Base-by-base conservation (phyloP, 2,113 vertebrate genomes). In the Felis chaus region DNA sequence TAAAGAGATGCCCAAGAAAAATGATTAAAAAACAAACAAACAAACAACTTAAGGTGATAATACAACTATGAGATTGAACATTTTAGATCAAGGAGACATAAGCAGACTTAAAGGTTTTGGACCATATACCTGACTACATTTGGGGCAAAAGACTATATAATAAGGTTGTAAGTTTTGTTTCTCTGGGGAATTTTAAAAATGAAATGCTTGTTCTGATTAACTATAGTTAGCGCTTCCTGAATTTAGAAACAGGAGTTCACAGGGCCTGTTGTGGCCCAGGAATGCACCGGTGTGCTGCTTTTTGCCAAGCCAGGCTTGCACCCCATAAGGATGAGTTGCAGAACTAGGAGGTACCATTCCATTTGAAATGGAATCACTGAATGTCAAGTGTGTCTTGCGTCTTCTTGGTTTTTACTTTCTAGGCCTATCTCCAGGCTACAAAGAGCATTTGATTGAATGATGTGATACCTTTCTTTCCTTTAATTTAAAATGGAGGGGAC, bases 11-110 rank as follows among this genome's bases (percentile, higher is more conserved):
- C 53, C 86, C 27, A 41, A 91, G 84, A 87, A 78, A 91, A 63
- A 81, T 50, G 5, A 61, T 39, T 41, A 11, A n/a, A 41, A 39
- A 39, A 39, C 4, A 39, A 61, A 31, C 39, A 48, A 18, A 12
- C 39, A 78, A 63, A 7, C 57, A 79, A 63, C 50, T 25, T 89
- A 81, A 91, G 13, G 48, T 80, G 68, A 84, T 41, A 87, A 80
- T 87, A 68, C 9, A 61, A 29, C 71, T 94, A 39, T 91, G 88
- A 57, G 36, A 50, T 66, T 45, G 45, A 57, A 61, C 53, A 61
- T 81, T 94, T 94, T 65, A 87, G 68, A 79, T 92, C 68, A 87
- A 84, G 53, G 39, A 92, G 76, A 50, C 5, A n/a, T 41, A n/a
- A 61, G 39, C 4, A 1, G 53, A 80, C 31, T 41, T 91, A 65